These are phyloP conservation scores for Netelia fuscicornis DNA, from an alignment of 2,888 invertebrate genomes.

Conservation along the genomic window DNA sequence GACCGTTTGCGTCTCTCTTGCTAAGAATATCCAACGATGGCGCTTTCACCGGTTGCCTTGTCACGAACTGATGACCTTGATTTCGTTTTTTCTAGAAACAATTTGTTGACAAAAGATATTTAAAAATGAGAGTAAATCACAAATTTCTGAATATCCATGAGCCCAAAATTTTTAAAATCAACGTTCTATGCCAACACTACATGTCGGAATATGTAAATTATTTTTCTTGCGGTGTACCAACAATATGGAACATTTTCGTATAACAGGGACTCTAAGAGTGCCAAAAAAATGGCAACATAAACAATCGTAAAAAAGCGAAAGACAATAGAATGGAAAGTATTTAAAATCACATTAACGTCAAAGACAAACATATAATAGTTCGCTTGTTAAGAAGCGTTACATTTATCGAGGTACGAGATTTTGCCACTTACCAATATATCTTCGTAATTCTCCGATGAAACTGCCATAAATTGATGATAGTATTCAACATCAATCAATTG, in stretches of 20 bases:
- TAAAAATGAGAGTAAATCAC: constrained; percentile 14
- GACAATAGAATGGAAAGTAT: too few species aligned
- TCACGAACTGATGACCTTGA: constrained; percentile 52
- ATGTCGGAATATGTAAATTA: too few species aligned
- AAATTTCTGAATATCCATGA: constrained; percentile 3
- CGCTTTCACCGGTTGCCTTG: constrained; percentile 54
- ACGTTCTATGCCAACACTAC: background rate
- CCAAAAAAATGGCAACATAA: too few species aligned
- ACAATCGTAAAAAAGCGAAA: too few species aligned
- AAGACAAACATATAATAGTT: too few species aligned
- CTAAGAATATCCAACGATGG: constrained; percentile 72
- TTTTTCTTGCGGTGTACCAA: too few species aligned
- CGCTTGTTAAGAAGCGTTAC: constrained; percentile 1
- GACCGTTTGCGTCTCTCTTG: constrained; percentile 70
- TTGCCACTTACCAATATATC: constrained; percentile 65
- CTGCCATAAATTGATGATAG: constrained; percentile 88
- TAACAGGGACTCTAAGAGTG: too few species aligned
- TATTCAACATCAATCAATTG: constrained; percentile 90
- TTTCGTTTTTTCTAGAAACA: constrained; percentile 28
- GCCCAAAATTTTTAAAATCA: background rate
- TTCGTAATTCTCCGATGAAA: constrained; percentile 69
- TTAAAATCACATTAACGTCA: too few species aligned
- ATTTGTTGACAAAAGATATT: constrained; percentile 44
- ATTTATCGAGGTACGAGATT: constrained; percentile 23
- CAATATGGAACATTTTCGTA: too few species aligned